Percentiles rank a stretch among this genome's conserved stretches.
Conservation (phyloP, 64 coral and sea anemone genomes). For the Astreopora myriophthalma region DNA sequence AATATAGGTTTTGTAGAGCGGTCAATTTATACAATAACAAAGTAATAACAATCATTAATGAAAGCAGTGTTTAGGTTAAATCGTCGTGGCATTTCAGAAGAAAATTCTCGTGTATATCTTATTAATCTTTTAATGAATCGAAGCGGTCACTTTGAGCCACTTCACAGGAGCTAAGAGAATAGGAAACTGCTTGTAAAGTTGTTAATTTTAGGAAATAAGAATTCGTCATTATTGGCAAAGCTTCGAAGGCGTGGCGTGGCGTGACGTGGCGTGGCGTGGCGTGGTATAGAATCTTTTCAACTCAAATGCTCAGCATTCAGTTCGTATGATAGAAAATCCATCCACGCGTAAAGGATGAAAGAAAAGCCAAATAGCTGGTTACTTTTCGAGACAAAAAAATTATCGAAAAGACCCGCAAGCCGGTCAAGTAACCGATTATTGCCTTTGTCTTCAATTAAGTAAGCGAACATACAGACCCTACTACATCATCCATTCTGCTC, state of each 20-base stretch:
- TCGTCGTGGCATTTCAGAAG: background rate
- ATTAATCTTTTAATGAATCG: slow-evolving; percentile 11
- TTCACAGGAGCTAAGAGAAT: slow-evolving; percentile 10
- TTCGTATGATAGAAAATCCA: background rate
- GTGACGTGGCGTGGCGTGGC: too few species aligned
- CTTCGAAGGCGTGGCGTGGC: slow-evolving; percentile 2
- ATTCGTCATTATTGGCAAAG: slow-evolving; percentile 3
- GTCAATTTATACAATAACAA: slow-evolving; percentile 15
- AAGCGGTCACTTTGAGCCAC: slow-evolving; percentile 32
- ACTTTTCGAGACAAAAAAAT: background rate
- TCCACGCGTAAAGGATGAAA: background rate
- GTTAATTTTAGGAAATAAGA: slow-evolving; percentile 25
- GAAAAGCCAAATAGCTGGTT: background rate
- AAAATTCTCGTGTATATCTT: slow-evolving; percentile 22
- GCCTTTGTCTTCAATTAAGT: background rate
- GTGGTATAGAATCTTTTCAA: too few species aligned
- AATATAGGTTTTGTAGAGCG: slow-evolving; percentile 21
- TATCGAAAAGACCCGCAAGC: background rate
- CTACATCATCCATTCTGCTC: background rate
- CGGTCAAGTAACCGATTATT: background rate
- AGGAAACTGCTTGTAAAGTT: slow-evolving; percentile 21
- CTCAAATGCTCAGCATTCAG: background rate
- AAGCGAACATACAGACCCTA: background rate
- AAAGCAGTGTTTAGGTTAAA: background rate
- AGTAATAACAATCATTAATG: background rate